These are phyloP conservation scores for Muschampia plurimacula DNA, from an alignment of 2,888 invertebrate species.

Conservation along the genomic window DNA sequence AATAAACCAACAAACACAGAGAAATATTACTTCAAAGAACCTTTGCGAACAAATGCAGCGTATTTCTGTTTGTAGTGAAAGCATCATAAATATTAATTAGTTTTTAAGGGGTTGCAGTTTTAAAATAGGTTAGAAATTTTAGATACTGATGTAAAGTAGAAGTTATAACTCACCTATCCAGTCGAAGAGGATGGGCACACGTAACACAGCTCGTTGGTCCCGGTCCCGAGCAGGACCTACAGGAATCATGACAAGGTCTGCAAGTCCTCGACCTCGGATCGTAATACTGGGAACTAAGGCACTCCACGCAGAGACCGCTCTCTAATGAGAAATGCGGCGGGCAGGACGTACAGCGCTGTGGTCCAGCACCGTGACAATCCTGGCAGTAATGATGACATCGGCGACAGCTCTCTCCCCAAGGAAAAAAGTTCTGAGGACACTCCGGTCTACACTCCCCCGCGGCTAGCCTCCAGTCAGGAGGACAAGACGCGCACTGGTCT, in stretches of 20 bases:
- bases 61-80: not conserved
- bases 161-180: slow-evolving; percentile 83
- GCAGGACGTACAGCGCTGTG: slow-evolving; percentile 90
- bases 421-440: slow-evolving; percentile 94
- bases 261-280: slow-evolving; percentile 89
- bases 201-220: slow-evolving; percentile 90
- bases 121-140: not conserved
- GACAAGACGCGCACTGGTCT: slow-evolving; percentile 94
- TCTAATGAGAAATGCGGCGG: slow-evolving; percentile 90
- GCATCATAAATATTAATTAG: not conserved
- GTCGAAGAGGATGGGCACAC: slow-evolving; percentile 88
- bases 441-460: slow-evolving; percentile 94
- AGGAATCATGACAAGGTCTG: slow-evolving; percentile 89
- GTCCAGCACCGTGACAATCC: slow-evolving; percentile 93
- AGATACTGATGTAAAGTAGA: not conserved
- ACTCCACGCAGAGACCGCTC: slow-evolving; percentile 90
- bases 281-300: slow-evolving; percentile 90
- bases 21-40: not conserved
- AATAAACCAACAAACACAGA: not conserved
- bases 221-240: slow-evolving; percentile 90
- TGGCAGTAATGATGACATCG: slow-evolving; percentile 96
- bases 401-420: slow-evolving; percentile 93
- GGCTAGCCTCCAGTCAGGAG: slow-evolving; percentile 91
- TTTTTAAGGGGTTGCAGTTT: not conserved
- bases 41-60: not conserved